Percentiles rank a stretch among this genome's conserved stretches.
Evolutionary conservation across 2,113 vertebrate species (phyloP).

Genomic region (Chionomys nivalis): DNA sequence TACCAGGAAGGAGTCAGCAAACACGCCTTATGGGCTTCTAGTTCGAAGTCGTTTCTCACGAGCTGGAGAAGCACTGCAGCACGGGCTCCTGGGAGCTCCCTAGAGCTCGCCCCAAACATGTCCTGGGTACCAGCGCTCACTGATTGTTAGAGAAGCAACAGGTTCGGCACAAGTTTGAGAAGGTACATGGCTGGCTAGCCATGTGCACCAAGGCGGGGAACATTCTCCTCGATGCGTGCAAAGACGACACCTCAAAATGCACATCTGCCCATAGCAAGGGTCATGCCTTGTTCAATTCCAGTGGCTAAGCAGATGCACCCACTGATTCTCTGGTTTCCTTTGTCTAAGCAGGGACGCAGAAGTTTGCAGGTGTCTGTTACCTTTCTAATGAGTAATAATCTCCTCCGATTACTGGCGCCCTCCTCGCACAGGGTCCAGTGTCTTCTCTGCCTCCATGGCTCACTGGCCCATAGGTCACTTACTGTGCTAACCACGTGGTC

Average conservation of each 20-base stretch:
- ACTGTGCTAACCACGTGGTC: neutral
- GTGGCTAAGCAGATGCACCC: neutral
- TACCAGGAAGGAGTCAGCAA: neutral
- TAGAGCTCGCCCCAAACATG: slow-evolving; percentile 92
- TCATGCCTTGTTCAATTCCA: neutral
- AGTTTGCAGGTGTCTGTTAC: too few relatives aligned
- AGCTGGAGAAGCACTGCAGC: slow-evolving; percentile 88
- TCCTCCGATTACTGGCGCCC: neutral
- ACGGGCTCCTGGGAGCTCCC: slow-evolving; percentile 89
- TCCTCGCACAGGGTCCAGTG: neutral
- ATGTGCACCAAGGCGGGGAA: slow-evolving; percentile 93
- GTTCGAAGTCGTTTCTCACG: slow-evolving; percentile 90
- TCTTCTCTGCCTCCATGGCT: neutral
- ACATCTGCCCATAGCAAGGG: neutral
- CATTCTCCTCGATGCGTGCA: slow-evolving; percentile 84
- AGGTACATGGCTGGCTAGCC: slow-evolving; percentile 91
- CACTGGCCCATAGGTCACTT: too few relatives aligned
- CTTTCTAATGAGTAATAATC: neutral
- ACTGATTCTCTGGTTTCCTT: neutral
- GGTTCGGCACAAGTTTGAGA: slow-evolving; percentile 94
- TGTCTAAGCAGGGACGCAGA: neutral
- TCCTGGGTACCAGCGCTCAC: slow-evolving; percentile 87
- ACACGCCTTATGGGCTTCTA: slow-evolving; percentile 86
- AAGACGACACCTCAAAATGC: neutral
- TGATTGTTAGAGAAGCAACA: slow-evolving; percentile 90